These are phyloP conservation scores for Taeniopygia guttata DNA, from an alignment of 2,797 vertebrate genomes.

Conservation along the genomic window DNA sequence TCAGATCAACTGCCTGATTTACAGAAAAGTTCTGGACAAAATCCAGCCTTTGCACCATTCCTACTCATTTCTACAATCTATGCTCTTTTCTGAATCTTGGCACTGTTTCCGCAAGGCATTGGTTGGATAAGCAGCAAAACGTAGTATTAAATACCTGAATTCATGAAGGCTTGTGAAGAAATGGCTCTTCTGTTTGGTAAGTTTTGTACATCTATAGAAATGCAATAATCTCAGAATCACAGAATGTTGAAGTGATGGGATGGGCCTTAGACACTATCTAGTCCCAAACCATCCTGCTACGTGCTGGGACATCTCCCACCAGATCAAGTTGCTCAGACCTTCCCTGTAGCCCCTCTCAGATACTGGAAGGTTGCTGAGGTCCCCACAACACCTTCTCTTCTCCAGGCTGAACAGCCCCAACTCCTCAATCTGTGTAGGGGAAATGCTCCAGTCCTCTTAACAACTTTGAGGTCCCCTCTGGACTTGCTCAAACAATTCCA, in stretches of 20 bases:
- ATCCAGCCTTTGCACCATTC: background rate
- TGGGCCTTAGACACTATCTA: background rate
- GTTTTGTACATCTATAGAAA: background rate
- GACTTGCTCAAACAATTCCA: background rate
- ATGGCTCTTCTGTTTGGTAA: background rate
- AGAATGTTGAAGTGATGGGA: background rate
- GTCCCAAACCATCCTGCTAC: rapidly evolving
- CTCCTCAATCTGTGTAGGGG: background rate
- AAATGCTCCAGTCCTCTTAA: background rate
- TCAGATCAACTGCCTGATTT: background rate
- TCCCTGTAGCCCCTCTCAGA: background rate
- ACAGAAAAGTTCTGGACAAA: background rate
- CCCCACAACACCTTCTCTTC: background rate
- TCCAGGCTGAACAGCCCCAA: background rate
- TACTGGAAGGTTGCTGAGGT: background rate
- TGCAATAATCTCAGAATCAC: background rate
- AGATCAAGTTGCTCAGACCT: background rate
- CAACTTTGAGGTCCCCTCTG: background rate
- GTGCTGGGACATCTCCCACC: background rate
- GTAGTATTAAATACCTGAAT: background rate
- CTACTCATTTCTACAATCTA: background rate
- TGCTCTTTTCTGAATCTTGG: background rate
- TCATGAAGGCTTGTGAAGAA: background rate
- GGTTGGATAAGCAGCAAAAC: background rate
- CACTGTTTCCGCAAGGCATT: background rate